Conservation (phyloP, 2,113 vertebrate genomes). For the Platycercus adscitus region DNA sequence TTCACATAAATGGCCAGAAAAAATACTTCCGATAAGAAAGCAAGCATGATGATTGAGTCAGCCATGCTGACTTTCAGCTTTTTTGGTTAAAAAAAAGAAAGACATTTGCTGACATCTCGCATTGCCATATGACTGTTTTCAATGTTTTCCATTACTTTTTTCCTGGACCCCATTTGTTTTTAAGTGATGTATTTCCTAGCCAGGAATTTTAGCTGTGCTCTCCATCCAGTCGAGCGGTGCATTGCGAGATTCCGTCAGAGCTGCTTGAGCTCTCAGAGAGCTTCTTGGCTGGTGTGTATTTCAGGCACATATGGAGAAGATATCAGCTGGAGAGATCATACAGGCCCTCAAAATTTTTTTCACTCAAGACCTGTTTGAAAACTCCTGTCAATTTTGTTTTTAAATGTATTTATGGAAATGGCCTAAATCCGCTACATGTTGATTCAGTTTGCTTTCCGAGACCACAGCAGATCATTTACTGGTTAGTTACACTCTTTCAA, state of each 20-base stretch:
- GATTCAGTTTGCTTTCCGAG: conserved; percentile 22
- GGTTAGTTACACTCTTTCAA: conserved; percentile 43
- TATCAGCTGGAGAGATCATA: conserved; percentile 52
- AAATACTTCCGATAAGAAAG: conserved; percentile 47
- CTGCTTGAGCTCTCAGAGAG: not conserved
- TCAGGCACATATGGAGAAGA: conserved; percentile 65
- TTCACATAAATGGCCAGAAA: not conserved
- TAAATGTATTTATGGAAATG: conserved; percentile 16
- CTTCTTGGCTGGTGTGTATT: conserved; percentile 14
- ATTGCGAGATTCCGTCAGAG: conserved; percentile 45
- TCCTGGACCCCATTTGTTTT: conserved; percentile 67
- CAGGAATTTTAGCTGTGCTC: conserved; percentile 64
- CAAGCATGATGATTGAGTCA: not conserved
- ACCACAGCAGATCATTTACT: conserved; percentile 23
- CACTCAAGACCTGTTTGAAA: conserved; percentile 23
- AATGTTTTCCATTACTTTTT: conserved; percentile 71
- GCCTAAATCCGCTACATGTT: not conserved
- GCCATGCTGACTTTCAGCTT: conserved; percentile 11
- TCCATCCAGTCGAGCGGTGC: not conserved
- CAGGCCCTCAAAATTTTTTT: not conserved
- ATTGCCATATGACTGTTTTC: conserved; percentile 50
- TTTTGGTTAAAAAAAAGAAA: not conserved
- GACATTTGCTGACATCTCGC: conserved; percentile 35
- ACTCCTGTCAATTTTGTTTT: conserved; percentile 21
- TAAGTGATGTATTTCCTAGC: conserved; percentile 68